Base-by-base conservation (phyloP, 1,140 invertebrate species). In the Carposina sasakii region DNA sequence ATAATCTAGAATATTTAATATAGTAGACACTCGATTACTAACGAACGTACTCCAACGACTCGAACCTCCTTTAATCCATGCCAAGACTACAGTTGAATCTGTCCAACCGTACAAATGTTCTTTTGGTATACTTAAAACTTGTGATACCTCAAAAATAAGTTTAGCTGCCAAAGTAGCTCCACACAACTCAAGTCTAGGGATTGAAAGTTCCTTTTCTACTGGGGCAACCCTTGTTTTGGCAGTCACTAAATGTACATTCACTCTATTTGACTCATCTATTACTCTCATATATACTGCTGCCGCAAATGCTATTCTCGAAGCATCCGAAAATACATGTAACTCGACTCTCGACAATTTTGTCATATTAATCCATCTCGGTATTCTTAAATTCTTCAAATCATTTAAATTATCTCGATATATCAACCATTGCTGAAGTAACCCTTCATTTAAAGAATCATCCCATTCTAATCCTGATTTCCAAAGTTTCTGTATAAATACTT, bases 71-170 rank as follows among this genome's bases (percentile, higher is more conserved):
- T 50, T 53, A 12, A 84, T 48, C 81, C 81, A 85, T 3, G 57
- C 54, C 15, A 85, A 42, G 1, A 77, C 73, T 0, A 85, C 70
- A 0, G 69, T 79, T 1, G 78, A 83, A 47, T 86, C 76, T 0
- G 64, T 68, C 73, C 76, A 85, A 48, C 67, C 74, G 36, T 41
- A 60, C 5, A 70, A 36, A 22, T 73, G 43, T 6, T 42, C 23
- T 47, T 78, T 61, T 1, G 58, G 48, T 31, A 74, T 43, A n/a
- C 48, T 31, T 34, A 81, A 60, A 15, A 67, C 52, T 24, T 60
- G 46, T 20, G 60, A 36, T 1, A 68, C 36, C 22, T 57, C 63
- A 16, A 19, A 33, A 1, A 73, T 5, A 2, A 68, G 19, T 41
- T 62, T 54, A 12, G 60, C 45, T 12, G 61, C 44, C 20, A 81